These are phyloP conservation scores for Arenaria interpres DNA, from an alignment of 2,113 vertebrate genomes.

Conservation along the genomic window DNA sequence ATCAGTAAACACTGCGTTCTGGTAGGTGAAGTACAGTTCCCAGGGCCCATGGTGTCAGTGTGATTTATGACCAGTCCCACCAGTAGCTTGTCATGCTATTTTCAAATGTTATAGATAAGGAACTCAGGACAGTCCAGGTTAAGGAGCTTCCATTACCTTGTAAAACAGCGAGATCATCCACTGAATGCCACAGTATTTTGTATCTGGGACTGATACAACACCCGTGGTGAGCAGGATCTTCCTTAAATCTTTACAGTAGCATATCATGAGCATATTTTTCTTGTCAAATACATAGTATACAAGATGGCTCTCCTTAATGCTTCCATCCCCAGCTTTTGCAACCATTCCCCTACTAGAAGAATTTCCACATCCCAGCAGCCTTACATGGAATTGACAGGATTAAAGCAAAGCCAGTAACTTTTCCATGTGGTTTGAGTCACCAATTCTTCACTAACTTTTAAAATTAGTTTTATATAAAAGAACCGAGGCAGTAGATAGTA, in stretches of 20 bases:
- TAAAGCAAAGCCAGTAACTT: neutral
- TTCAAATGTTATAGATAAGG: neutral
- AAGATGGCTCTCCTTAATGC: neutral
- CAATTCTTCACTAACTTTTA: neutral
- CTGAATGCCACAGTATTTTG: neutral
- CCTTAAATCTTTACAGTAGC: neutral
- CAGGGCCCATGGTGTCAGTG: neutral
- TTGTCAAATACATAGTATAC: neutral
- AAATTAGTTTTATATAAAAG: neutral
- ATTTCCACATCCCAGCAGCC: neutral
- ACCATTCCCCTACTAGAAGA: neutral
- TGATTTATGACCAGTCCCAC: neutral
- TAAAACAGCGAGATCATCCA: neutral
- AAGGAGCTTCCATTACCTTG: neutral
- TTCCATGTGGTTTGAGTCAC: neutral
- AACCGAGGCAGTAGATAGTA: neutral
- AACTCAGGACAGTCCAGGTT: neutral
- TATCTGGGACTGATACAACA: neutral
- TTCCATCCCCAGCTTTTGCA: neutral
- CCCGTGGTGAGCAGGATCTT: neutral
- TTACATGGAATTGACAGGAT: neutral
- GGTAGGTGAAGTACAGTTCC: neutral
- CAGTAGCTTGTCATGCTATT: neutral
- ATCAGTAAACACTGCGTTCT: neutral
- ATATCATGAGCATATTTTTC: rapidly evolving